Evolutionary conservation across 2,797 vertebrate genomes (phyloP), one percentile per base, ranked within the genome.

Genomic region (Myotis findleyi): DNA sequence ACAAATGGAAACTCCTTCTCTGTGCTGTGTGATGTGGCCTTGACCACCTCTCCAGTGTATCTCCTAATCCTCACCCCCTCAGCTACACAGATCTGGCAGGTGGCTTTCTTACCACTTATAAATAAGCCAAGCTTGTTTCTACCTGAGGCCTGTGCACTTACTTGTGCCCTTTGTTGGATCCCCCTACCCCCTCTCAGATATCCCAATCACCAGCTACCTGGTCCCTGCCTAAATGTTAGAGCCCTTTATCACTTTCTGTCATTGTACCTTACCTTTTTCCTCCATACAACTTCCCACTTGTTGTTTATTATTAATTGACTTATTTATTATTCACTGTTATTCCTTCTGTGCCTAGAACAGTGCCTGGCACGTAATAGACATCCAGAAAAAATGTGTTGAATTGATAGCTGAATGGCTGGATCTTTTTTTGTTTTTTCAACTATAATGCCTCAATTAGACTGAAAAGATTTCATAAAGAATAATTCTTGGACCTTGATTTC

Each of bases 401-500:
- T 93, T 21, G 13, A 3, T 59, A 59, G 41, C 49, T 66, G 41
- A 49, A 73, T 55, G 27, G 38, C 5, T 91, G 41, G 6, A 23
- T 80, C 21, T 44, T 69, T 71, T 71, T 71, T 21, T 64, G 16
- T 68, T 59, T 93, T 96, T 49, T 38, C 36, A 81, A 57, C 68
- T 55, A 20, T 55, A 47, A 7, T 7, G 36, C 23, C 7, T 57
- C 75, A 68, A 21, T 47, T 88, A 93, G 49, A 84, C 47, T 76
- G 30, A 66, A 57, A 66, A 85, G 12, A 77, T 75, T 90, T 94
- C n/a, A 12, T 68, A 73, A 90, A 76, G 44, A 76, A 49, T 80
- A 53, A 55, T 87, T 76, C 14, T 93, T 83, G 30, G 49, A 5
- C 18, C 33, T 80, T 77, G 21, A 85, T 92, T 92, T 93, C 66